Evolutionary conservation across 2,888 invertebrate species (phyloP).

Genomic region (Allacma fusca): DNA sequence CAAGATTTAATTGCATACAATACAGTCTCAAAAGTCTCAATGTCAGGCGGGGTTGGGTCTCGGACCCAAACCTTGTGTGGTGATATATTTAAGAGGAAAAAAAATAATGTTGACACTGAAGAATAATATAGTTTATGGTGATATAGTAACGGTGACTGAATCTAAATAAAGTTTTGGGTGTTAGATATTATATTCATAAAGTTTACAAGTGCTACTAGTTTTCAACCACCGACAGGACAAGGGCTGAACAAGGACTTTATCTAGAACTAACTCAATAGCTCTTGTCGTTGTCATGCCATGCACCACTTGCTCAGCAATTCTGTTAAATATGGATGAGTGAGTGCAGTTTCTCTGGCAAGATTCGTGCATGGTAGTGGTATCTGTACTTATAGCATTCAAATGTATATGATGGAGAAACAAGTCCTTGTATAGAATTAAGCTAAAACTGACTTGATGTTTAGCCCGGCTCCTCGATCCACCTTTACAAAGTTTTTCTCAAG

Average conservation of each 20-base stretch:
- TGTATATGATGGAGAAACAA: too few relatives aligned
- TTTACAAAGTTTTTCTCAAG: slow-evolving; percentile 10
- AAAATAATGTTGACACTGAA: not conserved
- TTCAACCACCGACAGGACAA: not conserved
- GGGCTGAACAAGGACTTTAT: slow-evolving; percentile 32
- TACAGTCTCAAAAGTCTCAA: not conserved
- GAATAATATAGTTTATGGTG: not conserved
- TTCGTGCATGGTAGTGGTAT: too few relatives aligned
- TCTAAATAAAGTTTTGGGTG: not conserved
- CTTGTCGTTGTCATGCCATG: slow-evolving; percentile 41
- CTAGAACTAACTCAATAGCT: slow-evolving; percentile 31
- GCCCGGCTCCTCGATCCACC: not conserved
- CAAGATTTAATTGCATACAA: slow-evolving; percentile 5
- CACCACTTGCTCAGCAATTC: slow-evolving; percentile 36
- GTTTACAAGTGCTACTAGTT: not conserved
- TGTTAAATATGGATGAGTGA: slow-evolving; percentile 36
- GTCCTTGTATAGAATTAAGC: too few relatives aligned
- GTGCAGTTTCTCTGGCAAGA: not conserved
- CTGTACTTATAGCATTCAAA: too few relatives aligned
- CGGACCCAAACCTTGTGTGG: not conserved
- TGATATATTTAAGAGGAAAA: too few relatives aligned
- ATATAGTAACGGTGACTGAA: not conserved
- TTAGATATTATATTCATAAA: not conserved
- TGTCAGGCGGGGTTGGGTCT: not conserved
- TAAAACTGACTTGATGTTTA: too few relatives aligned